Conservation (phyloP, 2,113 vertebrate species). For the Helogale parvula region DNA sequence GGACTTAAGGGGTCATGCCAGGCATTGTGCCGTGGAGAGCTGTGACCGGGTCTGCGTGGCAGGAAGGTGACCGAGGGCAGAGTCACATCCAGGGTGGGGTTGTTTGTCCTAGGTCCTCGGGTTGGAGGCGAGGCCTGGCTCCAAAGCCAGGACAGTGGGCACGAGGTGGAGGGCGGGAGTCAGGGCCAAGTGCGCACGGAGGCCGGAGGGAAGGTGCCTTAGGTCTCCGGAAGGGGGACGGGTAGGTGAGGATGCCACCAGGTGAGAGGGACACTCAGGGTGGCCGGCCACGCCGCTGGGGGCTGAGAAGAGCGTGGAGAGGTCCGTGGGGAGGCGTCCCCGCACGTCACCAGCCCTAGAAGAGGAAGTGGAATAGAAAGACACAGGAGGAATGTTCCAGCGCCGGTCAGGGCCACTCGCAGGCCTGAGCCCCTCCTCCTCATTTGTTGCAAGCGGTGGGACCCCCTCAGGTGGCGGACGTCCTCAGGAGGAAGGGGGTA, state of each 20-base stretch:
- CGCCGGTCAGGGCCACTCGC: background rate
- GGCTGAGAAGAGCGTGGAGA: accelerated
- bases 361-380: background rate
- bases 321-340: accelerated
- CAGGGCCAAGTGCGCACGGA: accelerated
- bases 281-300: accelerated
- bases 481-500: background rate
- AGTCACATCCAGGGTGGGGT: background rate
- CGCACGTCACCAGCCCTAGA: accelerated
- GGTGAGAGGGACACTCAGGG: accelerated
- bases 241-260: accelerated
- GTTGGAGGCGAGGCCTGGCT: background rate
- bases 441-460: accelerated
- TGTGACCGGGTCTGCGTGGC: accelerated
- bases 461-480: background rate
- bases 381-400: background rate
- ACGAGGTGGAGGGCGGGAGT: too few species aligned
- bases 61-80: background rate
- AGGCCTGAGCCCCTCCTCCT: background rate
- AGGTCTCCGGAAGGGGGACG: accelerated
- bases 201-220: too few species aligned
- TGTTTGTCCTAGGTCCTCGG: accelerated
- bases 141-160: accelerated
- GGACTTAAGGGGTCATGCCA: background rate
- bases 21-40: accelerated